Base-by-base conservation (phyloP, 2,797 vertebrate species). In the Miichthys miiuy region DNA sequence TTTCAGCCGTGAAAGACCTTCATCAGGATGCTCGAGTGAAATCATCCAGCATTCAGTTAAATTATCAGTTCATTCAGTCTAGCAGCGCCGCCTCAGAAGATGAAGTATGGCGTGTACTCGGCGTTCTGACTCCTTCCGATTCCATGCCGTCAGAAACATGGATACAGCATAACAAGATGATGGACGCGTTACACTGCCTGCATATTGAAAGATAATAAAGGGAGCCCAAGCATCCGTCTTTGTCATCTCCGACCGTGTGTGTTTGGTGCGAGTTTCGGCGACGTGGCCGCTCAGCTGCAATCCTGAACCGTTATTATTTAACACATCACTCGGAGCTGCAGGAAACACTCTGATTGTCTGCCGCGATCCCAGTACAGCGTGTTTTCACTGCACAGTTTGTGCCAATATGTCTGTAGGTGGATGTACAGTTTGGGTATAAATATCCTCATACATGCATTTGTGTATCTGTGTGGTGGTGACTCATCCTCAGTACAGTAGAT, bases 141-240 rank as follows among this genome's bases (percentile, higher is more conserved):
- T 77, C 86, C 65, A 17, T 64, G 46, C 68, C 67, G 65, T 86
- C 89, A 81, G 67, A 73, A 80, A 90, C 88, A 86, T 70, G 81
- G 83, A 80, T 80, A 72, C 68, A 34, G 79, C 80, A 73, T 83
- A 88, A 83, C 87, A 71, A 85, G 84, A 85, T 88, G 88, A 93
- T 83, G 88, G 88, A 88, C 86, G 83, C 52, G 51, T 80, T 85
- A 84, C 85, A 84, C 83, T 17, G 84, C 21, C 76, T 74, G 86
- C 86, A 86, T 81, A 85, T 69, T 87, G 86, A 89, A 82, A 87
- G 85, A 85, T 89, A 83, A 92, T 86, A 85, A 89, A 87, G 66
- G 79, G 79, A 27, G 82, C 81, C n/a, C 81, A 65, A 57, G 79
- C 89, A 88, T 91, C 74, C 44, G 47, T 89, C 90, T 87, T 74